Evolutionary conservation across 2,888 invertebrate species (phyloP).

Genomic region (Lithosia quadra): DNA sequence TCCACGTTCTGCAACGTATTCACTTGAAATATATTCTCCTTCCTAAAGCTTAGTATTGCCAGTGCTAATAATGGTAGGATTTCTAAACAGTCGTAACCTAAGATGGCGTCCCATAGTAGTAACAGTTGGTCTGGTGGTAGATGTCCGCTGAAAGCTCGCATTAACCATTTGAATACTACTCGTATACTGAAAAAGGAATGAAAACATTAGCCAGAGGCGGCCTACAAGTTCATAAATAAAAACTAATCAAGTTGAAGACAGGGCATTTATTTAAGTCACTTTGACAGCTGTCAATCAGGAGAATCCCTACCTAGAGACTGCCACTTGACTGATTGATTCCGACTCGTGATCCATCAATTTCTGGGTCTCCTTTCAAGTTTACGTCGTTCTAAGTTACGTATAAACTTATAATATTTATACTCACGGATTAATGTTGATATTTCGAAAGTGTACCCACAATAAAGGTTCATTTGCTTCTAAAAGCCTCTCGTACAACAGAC

Average conservation of each 20-base stretch:
- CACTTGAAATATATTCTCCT: slow-evolving; percentile 93
- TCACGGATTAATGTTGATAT: slow-evolving; percentile 96
- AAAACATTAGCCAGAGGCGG: neutral
- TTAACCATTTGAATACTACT: slow-evolving; percentile 98
- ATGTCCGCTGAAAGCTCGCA: slow-evolving; percentile 98
- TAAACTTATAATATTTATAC: slow-evolving; percentile 62
- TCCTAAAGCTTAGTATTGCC: slow-evolving; percentile 94
- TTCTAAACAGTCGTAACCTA: slow-evolving; percentile 97
- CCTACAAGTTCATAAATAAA: too few relatives aligned
- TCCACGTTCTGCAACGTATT: slow-evolving; percentile 93
- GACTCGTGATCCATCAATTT: too few relatives aligned
- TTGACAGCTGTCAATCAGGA: too few relatives aligned
- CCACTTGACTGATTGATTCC: too few relatives aligned
- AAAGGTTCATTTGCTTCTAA: slow-evolving; percentile 96
- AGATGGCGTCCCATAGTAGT: slow-evolving; percentile 95
- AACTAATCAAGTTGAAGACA: neutral
- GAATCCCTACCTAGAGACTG: too few relatives aligned
- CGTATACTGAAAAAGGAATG: slow-evolving; percentile 88
- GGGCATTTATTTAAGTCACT: neutral
- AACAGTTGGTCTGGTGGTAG: slow-evolving; percentile 96
- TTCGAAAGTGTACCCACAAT: slow-evolving; percentile 96
- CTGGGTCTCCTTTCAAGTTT: too few relatives aligned
- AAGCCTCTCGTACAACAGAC: slow-evolving; percentile 95
- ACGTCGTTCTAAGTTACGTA: too few relatives aligned
- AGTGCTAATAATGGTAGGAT: slow-evolving; percentile 95